phyloP scores from a whole-genome alignment of 2,113 vertebrate genomes.

The Patagioenas fasciata region DNA sequence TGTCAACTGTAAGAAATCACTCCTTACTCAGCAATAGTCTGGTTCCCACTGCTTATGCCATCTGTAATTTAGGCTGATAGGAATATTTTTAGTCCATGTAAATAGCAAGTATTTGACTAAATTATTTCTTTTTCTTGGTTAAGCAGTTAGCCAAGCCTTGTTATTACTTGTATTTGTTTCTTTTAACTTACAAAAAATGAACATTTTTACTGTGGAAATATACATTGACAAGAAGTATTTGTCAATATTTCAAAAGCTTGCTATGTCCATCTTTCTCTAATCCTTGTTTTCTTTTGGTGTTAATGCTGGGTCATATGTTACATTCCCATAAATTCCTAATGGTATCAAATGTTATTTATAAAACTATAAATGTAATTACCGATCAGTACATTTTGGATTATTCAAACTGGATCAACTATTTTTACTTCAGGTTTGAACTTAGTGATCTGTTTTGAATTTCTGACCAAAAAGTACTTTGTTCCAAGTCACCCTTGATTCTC shows the following conservation, averaged over 20 bases:
- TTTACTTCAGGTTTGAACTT: background rate
- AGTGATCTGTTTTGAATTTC: background rate
- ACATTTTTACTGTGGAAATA: background rate
- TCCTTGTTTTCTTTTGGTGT: background rate
- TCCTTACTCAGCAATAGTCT: background rate
- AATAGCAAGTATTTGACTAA: background rate
- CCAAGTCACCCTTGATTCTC: background rate
- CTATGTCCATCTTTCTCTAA: background rate
- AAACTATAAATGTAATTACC: constrained; percentile 41
- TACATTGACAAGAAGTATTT: background rate
- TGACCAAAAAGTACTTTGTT: background rate
- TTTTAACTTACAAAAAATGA: background rate
- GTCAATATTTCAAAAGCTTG: background rate
- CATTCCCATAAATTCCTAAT: constrained; percentile 23
- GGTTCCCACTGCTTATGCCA: fast-evolving
- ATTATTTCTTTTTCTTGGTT: background rate
- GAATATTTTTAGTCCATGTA: background rate
- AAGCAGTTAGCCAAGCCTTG: background rate
- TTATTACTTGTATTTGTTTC: background rate
- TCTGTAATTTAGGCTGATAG: background rate
- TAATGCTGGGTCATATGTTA: background rate
- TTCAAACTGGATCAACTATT: constrained; percentile 4
- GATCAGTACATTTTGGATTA: background rate
- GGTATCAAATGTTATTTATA: background rate
- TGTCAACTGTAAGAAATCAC: background rate